Evolutionary conservation across 2,888 invertebrate species (phyloP).

Genomic region (Tetranychus truncatus): DNA sequence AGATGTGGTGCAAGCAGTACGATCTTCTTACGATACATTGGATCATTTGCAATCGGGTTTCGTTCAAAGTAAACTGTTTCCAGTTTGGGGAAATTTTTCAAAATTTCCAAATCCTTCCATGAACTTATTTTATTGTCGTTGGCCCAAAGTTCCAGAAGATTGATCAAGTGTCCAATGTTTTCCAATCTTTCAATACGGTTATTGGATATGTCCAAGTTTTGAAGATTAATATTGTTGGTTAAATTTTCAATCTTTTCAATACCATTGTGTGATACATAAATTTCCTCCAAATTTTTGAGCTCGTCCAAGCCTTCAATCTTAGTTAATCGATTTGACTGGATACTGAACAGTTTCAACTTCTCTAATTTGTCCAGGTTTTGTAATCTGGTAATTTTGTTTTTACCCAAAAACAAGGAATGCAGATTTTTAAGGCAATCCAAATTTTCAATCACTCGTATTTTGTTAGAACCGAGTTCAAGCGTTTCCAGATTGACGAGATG

Average conservation of each 20-base stretch:
- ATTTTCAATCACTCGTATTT: slow-evolving; percentile 68
- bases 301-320: slow-evolving; percentile 67
- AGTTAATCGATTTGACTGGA: slow-evolving; percentile 70
- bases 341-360: slow-evolving; percentile 57
- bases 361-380: slow-evolving; percentile 54
- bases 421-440: slow-evolving; percentile 54
- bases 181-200: slow-evolving; percentile 63
- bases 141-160: slow-evolving; percentile 80
- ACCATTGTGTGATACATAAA: slow-evolving; percentile 87
- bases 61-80: slow-evolving; percentile 76
- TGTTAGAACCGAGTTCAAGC: slow-evolving; percentile 87
- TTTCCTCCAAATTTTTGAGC: slow-evolving; percentile 54
- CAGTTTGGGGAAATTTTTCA: slow-evolving; percentile 39
- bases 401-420: slow-evolving; percentile 66
- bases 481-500: slow-evolving; percentile 57
- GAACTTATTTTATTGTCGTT: slow-evolving; percentile 34
- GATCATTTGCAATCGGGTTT: slow-evolving; percentile 67
- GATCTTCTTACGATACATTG: slow-evolving; percentile 73
- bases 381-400: slow-evolving; percentile 79
- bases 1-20: slow-evolving; percentile 67
- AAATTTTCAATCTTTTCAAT: slow-evolving; percentile 56
- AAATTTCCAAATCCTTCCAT: slow-evolving; percentile 61
- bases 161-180: slow-evolving; percentile 52
- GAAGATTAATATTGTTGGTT: slow-evolving; percentile 46
- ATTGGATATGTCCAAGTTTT: slow-evolving; percentile 72